phyloP scores from a whole-genome alignment of 2,888 invertebrate genomes.

The Ophion ventricosus region DNA sequence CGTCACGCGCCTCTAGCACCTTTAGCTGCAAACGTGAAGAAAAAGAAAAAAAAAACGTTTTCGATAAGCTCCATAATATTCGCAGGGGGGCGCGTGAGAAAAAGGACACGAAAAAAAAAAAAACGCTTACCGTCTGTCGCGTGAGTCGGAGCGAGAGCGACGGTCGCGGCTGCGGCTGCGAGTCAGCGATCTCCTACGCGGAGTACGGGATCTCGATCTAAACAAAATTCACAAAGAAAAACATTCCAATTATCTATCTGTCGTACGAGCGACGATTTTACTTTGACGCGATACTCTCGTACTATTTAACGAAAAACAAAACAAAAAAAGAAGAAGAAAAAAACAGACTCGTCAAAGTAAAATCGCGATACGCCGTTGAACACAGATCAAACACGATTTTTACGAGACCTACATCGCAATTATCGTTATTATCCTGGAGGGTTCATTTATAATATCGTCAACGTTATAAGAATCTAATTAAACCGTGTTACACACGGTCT shows the following conservation, averaged over 20 bases:
- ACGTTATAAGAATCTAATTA: too few relatives aligned
- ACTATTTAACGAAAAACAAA: neutral
- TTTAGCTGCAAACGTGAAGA: slow-evolving; percentile 34
- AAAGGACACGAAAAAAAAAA: neutral
- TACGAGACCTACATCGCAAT: too few relatives aligned
- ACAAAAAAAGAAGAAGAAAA: neutral
- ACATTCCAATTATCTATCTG: neutral
- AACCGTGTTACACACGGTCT: too few relatives aligned
- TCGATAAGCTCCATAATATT: too few relatives aligned
- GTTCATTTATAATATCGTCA: too few relatives aligned
- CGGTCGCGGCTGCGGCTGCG: slow-evolving; percentile 82
- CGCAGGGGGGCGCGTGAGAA: neutral
- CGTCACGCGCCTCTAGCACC: slow-evolving; percentile 29
- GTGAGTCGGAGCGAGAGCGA: slow-evolving; percentile 82
- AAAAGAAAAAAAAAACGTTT: neutral
- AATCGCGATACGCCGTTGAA: too few relatives aligned
- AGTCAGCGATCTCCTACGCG: slow-evolving; percentile 80
- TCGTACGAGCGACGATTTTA: slow-evolving; percentile 44
- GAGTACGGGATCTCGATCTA: slow-evolving; percentile 82
- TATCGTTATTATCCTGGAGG: too few relatives aligned
- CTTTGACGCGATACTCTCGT: slow-evolving; percentile 38
- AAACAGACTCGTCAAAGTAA: neutral
- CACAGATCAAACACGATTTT: too few relatives aligned
- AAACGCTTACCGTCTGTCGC: slow-evolving; percentile 80
- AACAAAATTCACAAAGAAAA: slow-evolving; percentile 71